Conservation (phyloP, 1,140 invertebrate genomes). For the Apocrypta bakeri region DNA sequence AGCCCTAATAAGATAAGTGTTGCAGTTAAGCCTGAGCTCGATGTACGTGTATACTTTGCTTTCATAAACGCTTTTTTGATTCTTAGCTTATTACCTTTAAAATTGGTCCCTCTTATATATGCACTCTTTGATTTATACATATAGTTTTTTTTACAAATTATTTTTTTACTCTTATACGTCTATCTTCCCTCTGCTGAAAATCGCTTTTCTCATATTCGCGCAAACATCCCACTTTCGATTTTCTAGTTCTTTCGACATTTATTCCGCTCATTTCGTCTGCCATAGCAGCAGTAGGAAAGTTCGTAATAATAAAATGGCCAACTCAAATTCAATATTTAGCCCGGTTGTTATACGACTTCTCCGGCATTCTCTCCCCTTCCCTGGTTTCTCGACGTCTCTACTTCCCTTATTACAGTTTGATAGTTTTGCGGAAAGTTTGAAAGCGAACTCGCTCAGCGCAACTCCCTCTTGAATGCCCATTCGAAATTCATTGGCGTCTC, state of each 20-base stretch:
- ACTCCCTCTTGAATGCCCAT: not conserved
- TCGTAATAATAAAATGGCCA: constrained; percentile 6
- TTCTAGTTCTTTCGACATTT: too few species aligned
- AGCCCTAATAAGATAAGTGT: constrained; percentile 53
- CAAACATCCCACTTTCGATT: too few species aligned
- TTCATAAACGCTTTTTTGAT: not conserved
- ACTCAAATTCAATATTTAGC: constrained; percentile 9
- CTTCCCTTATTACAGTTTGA: constrained; percentile 9
- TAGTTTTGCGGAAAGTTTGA: not conserved
- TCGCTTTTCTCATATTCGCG: too few species aligned
- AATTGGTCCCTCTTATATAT: too few species aligned
- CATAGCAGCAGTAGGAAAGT: not conserved
- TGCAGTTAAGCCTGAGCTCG: constrained; percentile 39
- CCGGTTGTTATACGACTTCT: not conserved
- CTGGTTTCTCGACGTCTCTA: not conserved
- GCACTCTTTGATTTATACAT: too few species aligned
- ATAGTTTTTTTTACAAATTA: too few species aligned
- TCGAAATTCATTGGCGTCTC: not conserved
- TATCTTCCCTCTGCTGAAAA: too few species aligned
- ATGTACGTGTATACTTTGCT: not conserved
- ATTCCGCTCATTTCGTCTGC: too few species aligned
- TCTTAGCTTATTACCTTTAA: too few species aligned
- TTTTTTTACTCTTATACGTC: too few species aligned
- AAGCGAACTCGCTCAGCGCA: not conserved
- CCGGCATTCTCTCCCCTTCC: too few species aligned